Evolutionary conservation across 2,113 vertebrate species (phyloP).

Genomic region (Camelus dromedarius): DNA sequence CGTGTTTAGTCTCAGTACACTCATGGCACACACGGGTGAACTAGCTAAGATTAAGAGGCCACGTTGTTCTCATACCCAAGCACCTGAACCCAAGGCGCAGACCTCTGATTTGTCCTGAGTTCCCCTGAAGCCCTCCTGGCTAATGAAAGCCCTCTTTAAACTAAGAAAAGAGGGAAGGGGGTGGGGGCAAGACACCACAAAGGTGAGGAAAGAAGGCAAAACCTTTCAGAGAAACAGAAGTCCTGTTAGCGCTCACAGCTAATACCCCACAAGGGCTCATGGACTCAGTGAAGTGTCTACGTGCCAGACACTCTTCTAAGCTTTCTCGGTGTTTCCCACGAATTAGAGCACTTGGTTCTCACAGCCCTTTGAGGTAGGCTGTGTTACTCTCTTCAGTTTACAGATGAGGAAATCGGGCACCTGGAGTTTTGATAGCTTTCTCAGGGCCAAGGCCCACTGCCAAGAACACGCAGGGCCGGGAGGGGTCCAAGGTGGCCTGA

Average conservation of each 20-base stretch:
- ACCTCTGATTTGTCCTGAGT: conserved; percentile 78
- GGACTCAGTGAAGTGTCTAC: neutral
- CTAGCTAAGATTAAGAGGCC: neutral
- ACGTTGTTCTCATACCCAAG: neutral
- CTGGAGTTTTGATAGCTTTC: neutral
- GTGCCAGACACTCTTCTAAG: neutral
- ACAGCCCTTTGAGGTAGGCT: neutral
- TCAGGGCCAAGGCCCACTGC: neutral
- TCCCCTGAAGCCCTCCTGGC: conserved; percentile 69
- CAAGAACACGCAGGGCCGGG: neutral
- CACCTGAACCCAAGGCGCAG: neutral
- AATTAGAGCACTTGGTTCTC: neutral
- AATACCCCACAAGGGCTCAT: neutral
- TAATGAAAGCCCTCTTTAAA: neutral
- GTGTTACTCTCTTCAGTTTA: neutral
- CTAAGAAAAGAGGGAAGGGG: neutral
- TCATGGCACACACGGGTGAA: neutral
- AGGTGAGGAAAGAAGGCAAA: neutral
- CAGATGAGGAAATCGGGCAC: neutral
- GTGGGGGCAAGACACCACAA: neutral
- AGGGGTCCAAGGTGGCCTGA: neutral
- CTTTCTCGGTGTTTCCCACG: neutral
- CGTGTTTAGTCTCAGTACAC: neutral
- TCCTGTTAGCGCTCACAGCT: neutral
- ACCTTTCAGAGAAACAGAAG: neutral